phyloP scores from a whole-genome alignment of 2,888 invertebrate species.

The Thysanoteuthis rhombus region DNA sequence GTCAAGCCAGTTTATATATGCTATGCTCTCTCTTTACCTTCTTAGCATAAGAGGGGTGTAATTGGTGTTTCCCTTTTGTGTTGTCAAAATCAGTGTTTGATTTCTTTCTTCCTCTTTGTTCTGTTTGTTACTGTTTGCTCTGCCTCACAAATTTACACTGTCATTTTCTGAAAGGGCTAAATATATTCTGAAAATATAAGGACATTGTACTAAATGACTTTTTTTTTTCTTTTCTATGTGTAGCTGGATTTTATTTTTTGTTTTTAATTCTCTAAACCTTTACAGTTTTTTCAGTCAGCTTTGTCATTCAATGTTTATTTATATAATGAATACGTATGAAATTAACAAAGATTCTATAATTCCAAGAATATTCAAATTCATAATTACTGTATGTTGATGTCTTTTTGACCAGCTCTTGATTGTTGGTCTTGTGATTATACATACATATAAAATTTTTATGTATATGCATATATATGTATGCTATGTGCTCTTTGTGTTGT shows the following conservation, averaged over 20 bases:
- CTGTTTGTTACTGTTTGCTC: not conserved
- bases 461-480: not conserved
- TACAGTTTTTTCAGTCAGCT: not conserved
- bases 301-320: not conserved
- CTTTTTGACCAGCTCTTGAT: not conserved
- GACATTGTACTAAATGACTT: not conserved
- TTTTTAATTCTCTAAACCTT: not conserved
- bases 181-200: not conserved
- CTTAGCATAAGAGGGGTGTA: not conserved
- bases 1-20: not conserved
- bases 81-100: not conserved
- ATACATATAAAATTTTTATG: not conserved
- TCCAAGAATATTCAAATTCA: not conserved
- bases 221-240: not conserved
- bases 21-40: not conserved
- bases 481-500: not conserved
- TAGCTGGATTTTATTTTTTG: not conserved
- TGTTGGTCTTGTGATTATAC: conserved; percentile 12
- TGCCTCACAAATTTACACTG: not conserved
- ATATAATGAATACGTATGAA: not conserved
- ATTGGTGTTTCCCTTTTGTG: not conserved
- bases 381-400: not conserved
- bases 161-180: not conserved
- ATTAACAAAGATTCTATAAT: not conserved
- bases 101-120: not conserved